Evolutionary conservation across 1,140 invertebrate genomes (phyloP).

Genomic region (Caenorhabditis latens): DNA sequence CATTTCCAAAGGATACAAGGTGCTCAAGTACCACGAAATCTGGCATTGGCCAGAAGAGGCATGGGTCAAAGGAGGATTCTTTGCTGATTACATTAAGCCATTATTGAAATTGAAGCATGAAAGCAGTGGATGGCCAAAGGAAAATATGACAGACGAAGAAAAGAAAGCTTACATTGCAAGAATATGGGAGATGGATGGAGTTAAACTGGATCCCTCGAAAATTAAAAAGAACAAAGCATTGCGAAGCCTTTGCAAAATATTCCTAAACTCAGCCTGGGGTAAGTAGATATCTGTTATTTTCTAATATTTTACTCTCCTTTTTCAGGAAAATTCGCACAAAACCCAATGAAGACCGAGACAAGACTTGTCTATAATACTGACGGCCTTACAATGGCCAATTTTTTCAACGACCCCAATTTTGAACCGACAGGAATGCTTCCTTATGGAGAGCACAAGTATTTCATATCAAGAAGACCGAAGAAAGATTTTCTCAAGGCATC

Average conservation of each 20-base stretch:
- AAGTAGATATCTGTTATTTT: not conserved
- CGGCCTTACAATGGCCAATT: not conserved
- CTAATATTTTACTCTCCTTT: not conserved
- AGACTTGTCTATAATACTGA: not conserved
- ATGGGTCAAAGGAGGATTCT: not conserved
- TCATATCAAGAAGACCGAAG: not conserved
- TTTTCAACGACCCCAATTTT: not conserved
- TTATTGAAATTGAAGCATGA: not conserved
- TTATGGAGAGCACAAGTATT: not conserved
- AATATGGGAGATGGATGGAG: not conserved
- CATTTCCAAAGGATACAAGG: not conserved
- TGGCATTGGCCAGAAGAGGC: not conserved
- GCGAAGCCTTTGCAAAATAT: not conserved
- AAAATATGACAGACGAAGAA: not conserved
- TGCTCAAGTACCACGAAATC: not conserved
- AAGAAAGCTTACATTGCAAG: not conserved
- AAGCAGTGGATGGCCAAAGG: not conserved
- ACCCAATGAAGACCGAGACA: not conserved
- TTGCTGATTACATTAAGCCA: not conserved
- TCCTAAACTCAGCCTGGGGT: slow-evolving; percentile 1
- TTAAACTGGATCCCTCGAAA: not conserved
- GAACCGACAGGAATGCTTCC: not conserved
- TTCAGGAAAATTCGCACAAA: slow-evolving; percentile 7
- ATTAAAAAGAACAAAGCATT: not conserved
- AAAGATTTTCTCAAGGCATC: not conserved